A percentile compares a stretch with the other conserved stretches of the same genome.
Evolutionary conservation across 2,888 invertebrate genomes (phyloP).

Genomic region (Pollenia amentaria): DNA sequence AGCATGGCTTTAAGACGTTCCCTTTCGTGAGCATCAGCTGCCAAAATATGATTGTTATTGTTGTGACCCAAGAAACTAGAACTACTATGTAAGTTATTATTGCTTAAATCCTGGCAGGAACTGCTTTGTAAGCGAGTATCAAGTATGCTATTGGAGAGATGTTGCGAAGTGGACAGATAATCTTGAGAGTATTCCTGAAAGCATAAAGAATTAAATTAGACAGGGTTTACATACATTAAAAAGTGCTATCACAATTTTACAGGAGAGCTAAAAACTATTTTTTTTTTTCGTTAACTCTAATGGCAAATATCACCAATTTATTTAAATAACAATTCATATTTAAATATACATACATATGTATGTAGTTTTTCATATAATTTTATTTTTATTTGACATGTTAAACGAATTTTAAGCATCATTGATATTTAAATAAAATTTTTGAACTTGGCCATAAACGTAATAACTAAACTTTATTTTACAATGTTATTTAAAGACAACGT

Average conservation of each 20-base stretch:
- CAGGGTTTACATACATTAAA: neutral
- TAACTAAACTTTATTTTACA: too few species aligned
- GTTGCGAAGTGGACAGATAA: constrained; percentile 77
- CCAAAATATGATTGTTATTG: constrained; percentile 75
- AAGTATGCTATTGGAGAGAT: constrained; percentile 77
- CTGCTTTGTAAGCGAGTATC: constrained; percentile 82
- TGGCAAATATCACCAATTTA: too few species aligned
- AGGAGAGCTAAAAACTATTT: neutral
- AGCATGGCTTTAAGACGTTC: constrained; percentile 89
- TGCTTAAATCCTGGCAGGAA: constrained; percentile 84
- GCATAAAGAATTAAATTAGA: neutral
- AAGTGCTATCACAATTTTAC: neutral
- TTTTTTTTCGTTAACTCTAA: too few species aligned
- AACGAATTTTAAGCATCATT: too few species aligned
- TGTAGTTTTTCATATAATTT: too few species aligned
- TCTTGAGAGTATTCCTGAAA: constrained; percentile 78
- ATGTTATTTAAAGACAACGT: too few species aligned
- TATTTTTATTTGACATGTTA: too few species aligned
- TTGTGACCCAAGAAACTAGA: constrained; percentile 77
- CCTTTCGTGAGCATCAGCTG: constrained; percentile 80
- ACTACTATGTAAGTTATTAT: constrained; percentile 82
- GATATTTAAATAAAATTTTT: too few species aligned
- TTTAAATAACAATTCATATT: too few species aligned
- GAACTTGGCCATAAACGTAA: too few species aligned
- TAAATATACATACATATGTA: too few species aligned